Evolutionary conservation across 2,113 vertebrate species (phyloP), one percentile per base, ranked within the genome.

Genomic region (Cololabis saira): DNA sequence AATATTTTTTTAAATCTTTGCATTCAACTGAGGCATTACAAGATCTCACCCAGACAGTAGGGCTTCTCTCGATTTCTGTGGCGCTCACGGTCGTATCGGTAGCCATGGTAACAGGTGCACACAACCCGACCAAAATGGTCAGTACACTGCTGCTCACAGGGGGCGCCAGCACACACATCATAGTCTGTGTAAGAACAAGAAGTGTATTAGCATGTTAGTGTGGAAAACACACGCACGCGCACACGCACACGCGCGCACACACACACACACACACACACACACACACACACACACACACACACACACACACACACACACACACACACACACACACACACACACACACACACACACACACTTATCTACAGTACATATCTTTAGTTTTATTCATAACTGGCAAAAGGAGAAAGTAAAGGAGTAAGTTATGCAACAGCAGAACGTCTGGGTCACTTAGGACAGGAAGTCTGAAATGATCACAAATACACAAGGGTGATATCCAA

Each of bases 111-210:
- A 86, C 97, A 99, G 0, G 97, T 98, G 78, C 98, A 99, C 10
- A 98, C 87, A 17, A 99, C 95, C 0, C 96, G 91, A 8, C 98
- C 98, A 3, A 99, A 99, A 81, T 98, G 96, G 69, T 99, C 98
- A 0, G 97, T 99, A 74, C 97, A 99, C 82, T 99, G 97, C 78
- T 99, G 98, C 82, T 99, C 98, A 0, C 97, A 99, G 37, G 97
- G 97, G 47, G 96, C 96, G 67, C 94, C 95, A 0, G 96, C 85
- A 16, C 98, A 99, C 47, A 99, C 96, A 3, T 99, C 97, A 2
- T 96, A 99, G 69, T 98, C 97, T 99, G 15, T 14, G 12, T 55
- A 40, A 13, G 43, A 53, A 68, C 1, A 0, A 44, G 42, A 45
- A 43, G 24, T 12, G 14, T 11, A 8, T 37, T 11, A 37, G 33